Conservation (phyloP, 2,888 invertebrate genomes). For the Drosophila nr. fundita region DNA sequence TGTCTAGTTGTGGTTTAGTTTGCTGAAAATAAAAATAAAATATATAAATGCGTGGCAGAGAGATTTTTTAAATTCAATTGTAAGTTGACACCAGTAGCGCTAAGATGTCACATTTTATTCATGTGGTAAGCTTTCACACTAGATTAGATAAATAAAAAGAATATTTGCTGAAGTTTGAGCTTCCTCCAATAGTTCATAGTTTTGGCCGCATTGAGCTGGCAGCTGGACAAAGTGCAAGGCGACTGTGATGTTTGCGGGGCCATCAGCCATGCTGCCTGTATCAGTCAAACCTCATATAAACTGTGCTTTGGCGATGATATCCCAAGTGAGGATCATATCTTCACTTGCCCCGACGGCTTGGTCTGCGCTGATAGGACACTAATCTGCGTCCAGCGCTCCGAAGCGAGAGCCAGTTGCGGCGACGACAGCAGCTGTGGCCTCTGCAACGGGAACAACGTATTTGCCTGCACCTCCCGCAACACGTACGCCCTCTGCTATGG, state of each 20-base stretch:
- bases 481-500: constrained; percentile 83
- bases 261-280: constrained; percentile 76
- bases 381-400: constrained; percentile 81
- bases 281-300: constrained; percentile 78
- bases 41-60: constrained; percentile 21
- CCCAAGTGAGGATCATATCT: constrained; percentile 68
- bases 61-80: constrained; percentile 18
- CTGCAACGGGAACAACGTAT: constrained; percentile 74
- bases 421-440: constrained; percentile 77
- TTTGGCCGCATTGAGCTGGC: constrained; percentile 22
- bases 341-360: constrained; percentile 76
- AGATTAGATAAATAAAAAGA: neutral
- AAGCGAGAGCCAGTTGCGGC: constrained; percentile 76
- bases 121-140: constrained; percentile 10
- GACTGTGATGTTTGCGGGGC: constrained; percentile 76
- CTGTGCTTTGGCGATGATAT: constrained; percentile 71
- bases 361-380: constrained; percentile 76
- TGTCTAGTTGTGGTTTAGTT: constrained; percentile 28
- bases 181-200: constrained; percentile 16
- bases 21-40: constrained; percentile 1
- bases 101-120: constrained; percentile 30
- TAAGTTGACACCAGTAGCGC: neutral
- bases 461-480: constrained; percentile 78
- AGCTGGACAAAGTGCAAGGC: constrained; percentile 24
- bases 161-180: neutral